These are phyloP conservation scores for Tipula unca DNA, from an alignment of 2,888 invertebrate genomes.

Conservation along the genomic window DNA sequence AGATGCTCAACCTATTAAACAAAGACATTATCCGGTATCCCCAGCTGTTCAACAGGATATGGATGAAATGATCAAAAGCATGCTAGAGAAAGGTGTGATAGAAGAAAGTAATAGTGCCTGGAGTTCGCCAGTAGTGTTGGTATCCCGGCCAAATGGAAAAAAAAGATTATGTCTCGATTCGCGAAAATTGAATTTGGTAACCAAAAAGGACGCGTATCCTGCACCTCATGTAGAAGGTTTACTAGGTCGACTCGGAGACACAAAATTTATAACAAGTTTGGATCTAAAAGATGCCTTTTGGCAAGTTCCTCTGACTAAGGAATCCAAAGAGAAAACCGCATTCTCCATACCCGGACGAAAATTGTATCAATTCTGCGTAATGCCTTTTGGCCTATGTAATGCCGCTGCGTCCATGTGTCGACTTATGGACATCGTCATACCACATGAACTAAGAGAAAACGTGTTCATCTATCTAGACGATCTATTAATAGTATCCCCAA, in stretches of 20 bases:
- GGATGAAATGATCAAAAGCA: slow-evolving; percentile 26
- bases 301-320: slow-evolving; percentile 20
- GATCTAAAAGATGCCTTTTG: slow-evolving; percentile 19
- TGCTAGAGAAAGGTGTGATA: slow-evolving; percentile 26
- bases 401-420: neutral
- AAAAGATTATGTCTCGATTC: neutral
- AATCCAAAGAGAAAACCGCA: slow-evolving; percentile 19
- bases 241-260: slow-evolving; percentile 18
- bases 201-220: slow-evolving; percentile 23
- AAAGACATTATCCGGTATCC: slow-evolving; percentile 29
- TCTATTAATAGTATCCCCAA: no score
- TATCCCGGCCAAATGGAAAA: no score
- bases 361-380: neutral
- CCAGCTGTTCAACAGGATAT: slow-evolving; percentile 27
- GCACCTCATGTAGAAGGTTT: slow-evolving; percentile 19
- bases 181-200: slow-evolving; percentile 18
- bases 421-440: neutral
- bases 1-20: slow-evolving; percentile 22
- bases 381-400: neutral
- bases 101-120: no score
- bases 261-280: neutral
- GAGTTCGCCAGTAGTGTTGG: no score
- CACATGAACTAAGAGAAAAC: neutral
- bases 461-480: no score
- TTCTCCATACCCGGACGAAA: slow-evolving; percentile 22